Evolutionary conservation across 2,797 vertebrate species (phyloP).

Genomic region (Hyperoplus immaculatus): DNA sequence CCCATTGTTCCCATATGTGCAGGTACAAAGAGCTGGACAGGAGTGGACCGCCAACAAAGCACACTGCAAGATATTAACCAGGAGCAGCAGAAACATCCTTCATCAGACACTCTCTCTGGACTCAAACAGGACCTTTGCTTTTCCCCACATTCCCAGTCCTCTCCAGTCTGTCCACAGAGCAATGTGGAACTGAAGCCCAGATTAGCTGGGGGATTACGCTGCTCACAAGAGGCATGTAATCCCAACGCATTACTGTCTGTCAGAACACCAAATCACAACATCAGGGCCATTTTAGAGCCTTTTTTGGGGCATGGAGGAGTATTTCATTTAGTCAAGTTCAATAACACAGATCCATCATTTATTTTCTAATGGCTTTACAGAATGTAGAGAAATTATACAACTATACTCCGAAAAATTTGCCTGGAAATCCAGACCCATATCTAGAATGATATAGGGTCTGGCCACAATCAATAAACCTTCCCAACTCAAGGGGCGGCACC

Average conservation of each 20-base stretch:
- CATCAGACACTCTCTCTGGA: constrained; percentile 27
- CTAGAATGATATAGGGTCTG: no score
- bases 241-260: constrained; percentile 48
- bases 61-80: constrained; percentile 80
- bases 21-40: constrained; percentile 91
- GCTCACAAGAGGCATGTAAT: constrained; percentile 69
- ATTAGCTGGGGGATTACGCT: constrained; percentile 83
- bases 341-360: no score
- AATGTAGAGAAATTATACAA: no score
- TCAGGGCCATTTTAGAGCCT: constrained; percentile 12
- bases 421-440: no score
- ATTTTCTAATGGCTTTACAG: no score
- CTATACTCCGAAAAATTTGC: no score
- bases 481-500: no score
- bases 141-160: constrained; percentile 50
- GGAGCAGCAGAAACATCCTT: constrained; percentile 86
- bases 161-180: constrained; percentile 48
- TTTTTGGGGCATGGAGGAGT: neutral
- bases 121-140: constrained; percentile 13
- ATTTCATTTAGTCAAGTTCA: neutral
- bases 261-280: constrained; percentile 62
- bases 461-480: no score
- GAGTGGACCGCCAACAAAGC: constrained; percentile 66
- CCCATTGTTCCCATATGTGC: constrained; percentile 84
- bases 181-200: constrained; percentile 74